A percentile compares a stretch with the other conserved stretches of the same genome.
Evolutionary conservation across 2,797 vertebrate genomes (phyloP).

Genomic region (Spatula clypeata): DNA sequence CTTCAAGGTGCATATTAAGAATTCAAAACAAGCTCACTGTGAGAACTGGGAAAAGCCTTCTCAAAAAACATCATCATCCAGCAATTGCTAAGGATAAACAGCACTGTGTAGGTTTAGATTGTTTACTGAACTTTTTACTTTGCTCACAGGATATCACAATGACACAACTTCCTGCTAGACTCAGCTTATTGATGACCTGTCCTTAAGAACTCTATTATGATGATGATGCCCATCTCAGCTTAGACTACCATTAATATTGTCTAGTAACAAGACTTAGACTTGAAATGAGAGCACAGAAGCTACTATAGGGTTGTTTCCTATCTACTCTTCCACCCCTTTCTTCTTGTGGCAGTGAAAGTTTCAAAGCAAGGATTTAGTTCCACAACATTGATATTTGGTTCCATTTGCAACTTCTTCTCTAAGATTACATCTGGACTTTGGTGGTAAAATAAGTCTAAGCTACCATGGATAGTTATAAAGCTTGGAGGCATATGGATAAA

Average conservation of each 20-base stretch:
- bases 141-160: background rate
- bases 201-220: no score
- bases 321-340: background rate
- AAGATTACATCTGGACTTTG: background rate
- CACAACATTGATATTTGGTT: no score
- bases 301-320: no score
- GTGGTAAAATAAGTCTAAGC: background rate
- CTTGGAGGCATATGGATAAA: background rate
- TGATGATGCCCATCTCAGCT: background rate
- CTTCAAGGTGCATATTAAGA: background rate
- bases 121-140: background rate
- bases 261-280: background rate
- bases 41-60: background rate
- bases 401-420: background rate
- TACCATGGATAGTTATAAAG: no score
- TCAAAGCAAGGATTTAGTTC: background rate
- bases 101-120: background rate
- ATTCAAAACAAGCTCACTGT: rapidly evolving
- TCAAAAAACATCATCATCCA: background rate
- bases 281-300: background rate
- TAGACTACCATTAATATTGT: background rate
- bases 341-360: background rate
- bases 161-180: background rate
- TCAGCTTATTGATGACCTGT: background rate
- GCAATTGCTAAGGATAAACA: background rate